Conservation (phyloP, 2,113 vertebrate species). For the Chascanopsetta lugubris region DNA sequence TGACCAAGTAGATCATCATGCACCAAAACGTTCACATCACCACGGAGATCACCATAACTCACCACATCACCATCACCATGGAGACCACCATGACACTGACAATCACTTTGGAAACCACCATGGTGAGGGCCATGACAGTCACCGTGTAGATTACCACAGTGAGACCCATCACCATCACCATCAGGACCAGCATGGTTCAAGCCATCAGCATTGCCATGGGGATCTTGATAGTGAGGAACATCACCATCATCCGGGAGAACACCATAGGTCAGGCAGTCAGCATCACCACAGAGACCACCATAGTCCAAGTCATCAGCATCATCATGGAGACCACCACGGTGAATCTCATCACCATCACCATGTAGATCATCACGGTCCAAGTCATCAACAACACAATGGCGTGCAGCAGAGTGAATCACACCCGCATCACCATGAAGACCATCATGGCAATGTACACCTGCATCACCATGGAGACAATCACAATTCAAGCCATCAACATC, state of each 20-base stretch:
- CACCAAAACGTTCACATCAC: background rate
- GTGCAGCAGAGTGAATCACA: background rate
- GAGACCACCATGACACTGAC: constrained; percentile 5
- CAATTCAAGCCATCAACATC: constrained; percentile 2
- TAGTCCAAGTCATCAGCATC: constrained; percentile 8
- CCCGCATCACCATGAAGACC: background rate
- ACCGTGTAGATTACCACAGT: constrained; percentile 4
- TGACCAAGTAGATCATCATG: background rate
- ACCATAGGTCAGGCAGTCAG: background rate
- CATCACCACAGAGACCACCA: constrained; percentile 4
- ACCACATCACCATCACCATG: background rate
- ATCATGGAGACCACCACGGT: background rate
- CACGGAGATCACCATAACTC: background rate
- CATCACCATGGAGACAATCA: constrained; percentile 1
- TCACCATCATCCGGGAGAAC: background rate
- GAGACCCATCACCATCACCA: constrained; percentile 1
- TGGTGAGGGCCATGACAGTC: constrained; percentile 5
- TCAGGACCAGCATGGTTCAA: constrained; percentile 7
- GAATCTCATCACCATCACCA: background rate
- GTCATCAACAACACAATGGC: background rate
- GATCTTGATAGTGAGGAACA: background rate
- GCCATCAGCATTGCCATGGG: constrained; percentile 13
- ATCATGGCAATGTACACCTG: background rate
- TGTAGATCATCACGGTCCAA: background rate
- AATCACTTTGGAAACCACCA: constrained; percentile 2